Conservation (phyloP, 2,113 vertebrate genomes). For the western clawed frog (Xenopus tropicalis) region UCB_Xtro_10.0 CM004446.2:84943501-84944000, state of each 20-base stretch:
- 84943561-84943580: not conserved
- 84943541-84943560: not conserved
- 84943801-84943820: not conserved
- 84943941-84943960: too few relatives aligned
- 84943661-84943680: not conserved
- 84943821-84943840: too few relatives aligned
- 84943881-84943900: too few relatives aligned
- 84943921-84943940: too few relatives aligned
- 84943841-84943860: too few relatives aligned
- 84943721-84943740: constrained; percentile 15
- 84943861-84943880: too few relatives aligned
- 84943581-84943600: not conserved
- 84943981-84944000: too few relatives aligned
- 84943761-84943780: constrained; percentile 5
- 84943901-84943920: too few relatives aligned
- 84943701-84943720: constrained; percentile 4
- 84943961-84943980: too few relatives aligned
- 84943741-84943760: too few relatives aligned
- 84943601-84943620: not conserved
- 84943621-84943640: too few relatives aligned
- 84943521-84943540: not conserved
- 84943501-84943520: not conserved
- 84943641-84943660: constrained; percentile 18
- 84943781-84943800: constrained; percentile 2
- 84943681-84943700: constrained; percentile 13